These are phyloP conservation scores for Seira sanloemensis DNA, from an alignment of 2,888 invertebrate genomes.

Conservation along the genomic window DNA sequence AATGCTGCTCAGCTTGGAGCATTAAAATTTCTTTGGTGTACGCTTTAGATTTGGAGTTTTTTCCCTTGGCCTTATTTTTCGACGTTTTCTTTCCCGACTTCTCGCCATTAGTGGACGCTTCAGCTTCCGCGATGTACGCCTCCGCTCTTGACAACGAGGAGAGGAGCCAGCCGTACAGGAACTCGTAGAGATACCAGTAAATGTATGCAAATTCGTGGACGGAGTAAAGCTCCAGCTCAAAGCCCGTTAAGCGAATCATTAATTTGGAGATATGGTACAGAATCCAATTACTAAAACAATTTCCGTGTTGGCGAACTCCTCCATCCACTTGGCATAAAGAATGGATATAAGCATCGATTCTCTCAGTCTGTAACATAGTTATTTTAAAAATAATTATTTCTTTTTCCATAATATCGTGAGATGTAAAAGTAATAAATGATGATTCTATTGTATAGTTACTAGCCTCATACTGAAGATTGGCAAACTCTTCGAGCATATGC, in stretches of 20 bases:
- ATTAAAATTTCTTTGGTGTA: slow-evolving; percentile 90
- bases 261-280: slow-evolving; percentile 93
- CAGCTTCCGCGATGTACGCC: slow-evolving; percentile 83
- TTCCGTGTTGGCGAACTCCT: slow-evolving; percentile 83
- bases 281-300: slow-evolving; percentile 96
- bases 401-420: neutral
- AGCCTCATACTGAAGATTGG: slow-evolving; percentile 93
- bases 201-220: slow-evolving; percentile 90
- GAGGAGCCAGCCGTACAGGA: slow-evolving; percentile 94
- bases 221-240: slow-evolving; percentile 96
- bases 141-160: slow-evolving; percentile 94
- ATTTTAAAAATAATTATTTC: slow-evolving; percentile 28
- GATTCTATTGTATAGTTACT: slow-evolving; percentile 27
- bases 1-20: slow-evolving; percentile 93
- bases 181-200: slow-evolving; percentile 92
- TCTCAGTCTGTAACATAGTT: slow-evolving; percentile 89
- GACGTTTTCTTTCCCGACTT: slow-evolving; percentile 71
- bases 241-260: slow-evolving; percentile 95
- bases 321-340: slow-evolving; percentile 83
- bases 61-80: slow-evolving; percentile 77
- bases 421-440: neutral
- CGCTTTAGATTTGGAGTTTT: slow-evolving; percentile 82
- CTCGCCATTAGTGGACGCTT: slow-evolving; percentile 54
- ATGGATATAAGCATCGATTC: slow-evolving; percentile 90
- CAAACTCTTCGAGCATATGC: slow-evolving; percentile 92